Evolutionary conservation across 30 jellyfish, hydroid and myxozoan species (phyloP).

Genomic region (Pelagia noctiluca): DNA sequence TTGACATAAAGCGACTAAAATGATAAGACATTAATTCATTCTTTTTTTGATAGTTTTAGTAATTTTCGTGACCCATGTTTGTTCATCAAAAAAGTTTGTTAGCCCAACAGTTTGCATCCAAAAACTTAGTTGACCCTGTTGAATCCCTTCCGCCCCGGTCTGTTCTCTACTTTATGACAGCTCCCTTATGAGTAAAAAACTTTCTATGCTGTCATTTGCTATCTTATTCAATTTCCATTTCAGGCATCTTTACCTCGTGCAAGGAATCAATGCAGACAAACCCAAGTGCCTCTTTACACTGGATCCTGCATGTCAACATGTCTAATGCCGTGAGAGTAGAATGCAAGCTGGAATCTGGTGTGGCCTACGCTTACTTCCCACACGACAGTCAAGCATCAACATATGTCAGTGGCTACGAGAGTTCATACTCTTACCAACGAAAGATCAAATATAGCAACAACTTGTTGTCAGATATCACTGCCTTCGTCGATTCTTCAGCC

Average conservation of each 20-base stretch:
- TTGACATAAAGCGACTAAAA: too few species aligned
- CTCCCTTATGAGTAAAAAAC: too few species aligned
- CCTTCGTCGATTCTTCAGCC: constrained; percentile 22
- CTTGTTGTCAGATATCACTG: not conserved
- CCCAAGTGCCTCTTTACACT: not conserved
- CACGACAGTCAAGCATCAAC: not conserved
- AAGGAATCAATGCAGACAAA: not conserved
- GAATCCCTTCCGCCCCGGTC: too few species aligned
- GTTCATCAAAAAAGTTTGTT: too few species aligned
- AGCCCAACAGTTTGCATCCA: too few species aligned
- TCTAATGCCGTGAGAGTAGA: constrained; percentile 6
- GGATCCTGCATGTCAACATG: constrained; percentile 20
- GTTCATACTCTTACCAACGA: not conserved
- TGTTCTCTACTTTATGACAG: too few species aligned
- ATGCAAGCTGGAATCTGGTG: not conserved
- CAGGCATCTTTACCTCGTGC: not conserved
- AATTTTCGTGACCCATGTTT: too few species aligned
- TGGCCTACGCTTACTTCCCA: not conserved
- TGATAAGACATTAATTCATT: too few species aligned
- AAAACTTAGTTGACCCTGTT: too few species aligned
- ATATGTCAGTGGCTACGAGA: not conserved
- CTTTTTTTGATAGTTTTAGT: too few species aligned
- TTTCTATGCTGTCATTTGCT: too few species aligned
- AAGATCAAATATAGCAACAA: not conserved
- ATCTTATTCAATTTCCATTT: too few species aligned